These are phyloP conservation scores for Zhengitettix transpicula DNA, from an alignment of 2,888 invertebrate species.

Conservation along the genomic window DNA sequence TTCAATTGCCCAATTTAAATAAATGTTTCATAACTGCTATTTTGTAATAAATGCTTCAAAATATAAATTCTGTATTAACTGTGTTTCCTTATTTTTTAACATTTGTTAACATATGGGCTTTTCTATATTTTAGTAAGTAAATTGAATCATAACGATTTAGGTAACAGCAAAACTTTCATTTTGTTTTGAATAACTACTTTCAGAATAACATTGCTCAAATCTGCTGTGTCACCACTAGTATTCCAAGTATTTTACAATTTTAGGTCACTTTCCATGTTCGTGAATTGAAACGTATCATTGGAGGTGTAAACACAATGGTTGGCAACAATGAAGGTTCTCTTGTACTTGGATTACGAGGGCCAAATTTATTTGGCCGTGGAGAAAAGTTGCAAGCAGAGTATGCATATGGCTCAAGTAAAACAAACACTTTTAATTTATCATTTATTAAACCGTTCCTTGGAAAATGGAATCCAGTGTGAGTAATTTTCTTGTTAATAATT, in stretches of 20 bases:
- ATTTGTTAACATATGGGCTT: too few relatives aligned
- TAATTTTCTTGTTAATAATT: slow-evolving; percentile 21
- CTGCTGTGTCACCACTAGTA: slow-evolving; percentile 4
- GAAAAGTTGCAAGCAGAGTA: slow-evolving; percentile 70
- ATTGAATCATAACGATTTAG: too few relatives aligned
- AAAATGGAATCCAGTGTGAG: slow-evolving; percentile 48
- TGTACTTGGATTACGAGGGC: slow-evolving; percentile 53
- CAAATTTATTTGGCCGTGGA: slow-evolving; percentile 77
- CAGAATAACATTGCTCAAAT: not conserved
- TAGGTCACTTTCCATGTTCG: slow-evolving; percentile 75
- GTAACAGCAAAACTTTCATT: too few relatives aligned
- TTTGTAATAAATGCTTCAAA: too few relatives aligned
- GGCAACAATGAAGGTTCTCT: slow-evolving; percentile 86
- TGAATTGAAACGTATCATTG: slow-evolving; percentile 66
- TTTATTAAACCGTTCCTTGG: slow-evolving; percentile 73
- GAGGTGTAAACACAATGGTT: slow-evolving; percentile 71
- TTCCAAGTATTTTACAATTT: slow-evolving; percentile 10
- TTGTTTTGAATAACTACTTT: too few relatives aligned
- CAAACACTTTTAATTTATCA: slow-evolving; percentile 62
- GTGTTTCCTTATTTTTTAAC: too few relatives aligned
- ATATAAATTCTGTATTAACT: too few relatives aligned
- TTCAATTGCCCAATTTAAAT: not conserved
- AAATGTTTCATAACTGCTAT: too few relatives aligned
- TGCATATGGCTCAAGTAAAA: slow-evolving; percentile 66
- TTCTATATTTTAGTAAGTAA: too few relatives aligned